A percentile compares a stretch with the other conserved stretches of the same genome.
These are phyloP conservation scores for Gymnarchus niloticus DNA, from an alignment of 2,113 vertebrate species.

Conservation along the genomic window DNA sequence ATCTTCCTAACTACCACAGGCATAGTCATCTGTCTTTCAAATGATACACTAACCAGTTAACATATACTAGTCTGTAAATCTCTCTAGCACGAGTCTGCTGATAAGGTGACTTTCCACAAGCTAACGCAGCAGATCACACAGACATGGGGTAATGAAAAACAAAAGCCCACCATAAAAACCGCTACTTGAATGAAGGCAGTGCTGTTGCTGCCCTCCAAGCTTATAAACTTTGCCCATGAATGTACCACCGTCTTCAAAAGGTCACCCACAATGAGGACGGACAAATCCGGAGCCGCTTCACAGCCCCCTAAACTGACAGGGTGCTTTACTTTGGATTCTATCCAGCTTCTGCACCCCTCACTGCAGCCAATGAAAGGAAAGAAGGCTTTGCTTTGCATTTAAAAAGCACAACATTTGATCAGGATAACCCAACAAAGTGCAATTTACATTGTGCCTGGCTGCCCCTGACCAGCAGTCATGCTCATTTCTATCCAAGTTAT, in stretches of 20 bases:
- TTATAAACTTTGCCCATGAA: constrained; percentile 54
- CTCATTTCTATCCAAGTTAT: neutral
- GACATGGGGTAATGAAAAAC: too few species aligned
- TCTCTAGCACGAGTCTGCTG: too few species aligned
- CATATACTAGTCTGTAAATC: too few species aligned
- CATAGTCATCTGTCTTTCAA: too few species aligned
- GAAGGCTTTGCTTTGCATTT: constrained; percentile 27
- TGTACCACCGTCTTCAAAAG: constrained; percentile 55
- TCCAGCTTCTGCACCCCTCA: constrained; percentile 24
- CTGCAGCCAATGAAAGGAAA: constrained; percentile 37
- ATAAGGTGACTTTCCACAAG: too few species aligned
- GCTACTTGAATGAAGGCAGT: too few species aligned
- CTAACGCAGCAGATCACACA: too few species aligned
- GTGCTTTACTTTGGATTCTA: neutral
- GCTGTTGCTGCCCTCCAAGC: too few species aligned
- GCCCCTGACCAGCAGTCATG: neutral
- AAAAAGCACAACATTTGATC: constrained; percentile 7
- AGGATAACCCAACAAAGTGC: neutral
- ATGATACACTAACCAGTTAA: too few species aligned
- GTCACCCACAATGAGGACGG: constrained; percentile 57
- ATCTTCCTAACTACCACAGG: neutral
- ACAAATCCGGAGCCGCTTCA: constrained; percentile 60
- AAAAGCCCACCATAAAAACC: too few species aligned
- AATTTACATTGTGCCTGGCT: neutral
- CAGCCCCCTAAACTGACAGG: constrained; percentile 31